Conservation (phyloP, 2,113 vertebrate genomes). For the Rhabdornis inornatus region DNA sequence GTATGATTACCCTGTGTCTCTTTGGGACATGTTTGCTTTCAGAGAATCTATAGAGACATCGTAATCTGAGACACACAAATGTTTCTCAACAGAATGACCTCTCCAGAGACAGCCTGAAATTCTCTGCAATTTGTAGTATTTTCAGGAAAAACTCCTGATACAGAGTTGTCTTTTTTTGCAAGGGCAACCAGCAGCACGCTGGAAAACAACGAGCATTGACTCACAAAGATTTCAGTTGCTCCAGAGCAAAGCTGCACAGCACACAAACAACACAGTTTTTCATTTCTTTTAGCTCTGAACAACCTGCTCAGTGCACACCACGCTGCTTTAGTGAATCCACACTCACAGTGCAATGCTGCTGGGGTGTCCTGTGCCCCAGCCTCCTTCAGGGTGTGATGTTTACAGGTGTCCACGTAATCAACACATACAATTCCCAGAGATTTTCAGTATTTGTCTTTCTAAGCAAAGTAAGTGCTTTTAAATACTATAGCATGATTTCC, state of each 20-base stretch:
- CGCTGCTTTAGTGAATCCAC: not conserved
- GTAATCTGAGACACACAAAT: not conserved
- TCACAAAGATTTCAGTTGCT: not conserved
- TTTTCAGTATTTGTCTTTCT: not conserved
- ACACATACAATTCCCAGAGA: not conserved
- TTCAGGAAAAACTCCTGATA: not conserved
- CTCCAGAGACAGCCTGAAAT: not conserved
- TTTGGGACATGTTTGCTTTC: not conserved
- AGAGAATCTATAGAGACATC: not conserved
- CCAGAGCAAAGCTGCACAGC: not conserved
- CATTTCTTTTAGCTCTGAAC: not conserved
- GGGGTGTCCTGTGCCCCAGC: accelerated
- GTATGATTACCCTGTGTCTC: not conserved
- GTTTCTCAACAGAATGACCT: not conserved
- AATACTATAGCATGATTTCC: not conserved
- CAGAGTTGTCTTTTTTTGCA: not conserved
- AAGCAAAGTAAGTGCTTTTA: not conserved
- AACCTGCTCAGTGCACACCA: not conserved
- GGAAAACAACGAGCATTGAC: not conserved
- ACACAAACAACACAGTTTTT: not conserved
- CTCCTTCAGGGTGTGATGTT: not conserved
- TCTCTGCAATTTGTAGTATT: not conserved
- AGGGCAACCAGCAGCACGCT: not conserved
- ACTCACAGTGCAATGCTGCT: not conserved
- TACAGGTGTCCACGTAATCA: not conserved